Evolutionary conservation across 2,797 vertebrate genomes (phyloP).

Genomic region (Spinibarbus caldwelli): DNA sequence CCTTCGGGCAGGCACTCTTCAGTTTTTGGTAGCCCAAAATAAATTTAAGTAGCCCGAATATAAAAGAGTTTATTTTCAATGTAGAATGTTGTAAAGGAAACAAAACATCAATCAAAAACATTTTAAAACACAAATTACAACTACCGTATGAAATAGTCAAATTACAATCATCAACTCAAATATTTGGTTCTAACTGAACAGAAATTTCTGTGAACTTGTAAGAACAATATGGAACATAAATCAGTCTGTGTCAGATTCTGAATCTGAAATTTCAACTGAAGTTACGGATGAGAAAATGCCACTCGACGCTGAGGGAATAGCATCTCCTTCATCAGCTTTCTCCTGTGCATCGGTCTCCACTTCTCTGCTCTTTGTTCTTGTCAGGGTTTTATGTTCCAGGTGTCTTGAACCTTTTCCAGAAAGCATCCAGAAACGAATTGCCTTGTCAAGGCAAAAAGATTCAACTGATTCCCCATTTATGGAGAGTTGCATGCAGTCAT

Average conservation of each 20-base stretch:
- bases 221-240: slow-evolving; percentile 18
- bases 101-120: too few species aligned
- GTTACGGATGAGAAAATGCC: slow-evolving; percentile 29
- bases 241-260: slow-evolving; percentile 42
- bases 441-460: not conserved
- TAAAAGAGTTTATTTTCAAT: too few species aligned
- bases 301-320: slow-evolving; percentile 41
- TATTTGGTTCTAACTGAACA: slow-evolving; percentile 32
- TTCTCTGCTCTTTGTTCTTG: slow-evolving; percentile 46
- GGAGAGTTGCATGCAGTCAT: slow-evolving; percentile 37
- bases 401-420: slow-evolving; percentile 42
- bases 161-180: slow-evolving; percentile 24
- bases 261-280: slow-evolving; percentile 38
- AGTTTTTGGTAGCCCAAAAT: too few species aligned
- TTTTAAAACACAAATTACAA: not conserved
- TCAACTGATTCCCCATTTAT: slow-evolving; percentile 39
- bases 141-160: not conserved
- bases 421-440: slow-evolving; percentile 13
- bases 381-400: slow-evolving; percentile 31
- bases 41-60: too few species aligned
- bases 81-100: too few species aligned
- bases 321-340: slow-evolving; percentile 26
- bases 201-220: slow-evolving; percentile 29
- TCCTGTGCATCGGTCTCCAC: slow-evolving; percentile 34
- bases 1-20: too few species aligned